Conservation (phyloP, 2,888 invertebrate species). For the Agonopterix arenella region DNA sequence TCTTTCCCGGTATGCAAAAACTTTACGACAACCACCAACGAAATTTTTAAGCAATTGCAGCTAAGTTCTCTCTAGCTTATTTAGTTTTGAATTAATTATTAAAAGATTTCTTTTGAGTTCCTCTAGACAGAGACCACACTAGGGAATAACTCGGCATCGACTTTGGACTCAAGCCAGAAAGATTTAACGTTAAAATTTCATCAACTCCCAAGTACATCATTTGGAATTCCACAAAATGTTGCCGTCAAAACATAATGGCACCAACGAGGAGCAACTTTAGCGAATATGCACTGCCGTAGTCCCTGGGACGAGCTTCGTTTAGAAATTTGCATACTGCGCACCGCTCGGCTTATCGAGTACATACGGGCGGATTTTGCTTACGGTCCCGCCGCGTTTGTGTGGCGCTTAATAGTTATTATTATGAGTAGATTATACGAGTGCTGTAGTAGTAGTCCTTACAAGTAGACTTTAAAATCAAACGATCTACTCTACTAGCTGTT, state of each 20-base stretch:
- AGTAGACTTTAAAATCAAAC: too few species aligned
- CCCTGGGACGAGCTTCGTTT: constrained; percentile 17
- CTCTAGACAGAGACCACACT: constrained; percentile 11
- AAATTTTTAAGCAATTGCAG: too few species aligned
- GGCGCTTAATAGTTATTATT: background rate
- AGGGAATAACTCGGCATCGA: constrained; percentile 10
- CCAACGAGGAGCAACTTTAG: constrained; percentile 7
- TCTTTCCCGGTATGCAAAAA: too few species aligned
- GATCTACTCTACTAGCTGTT: too few species aligned
- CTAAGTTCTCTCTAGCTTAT: too few species aligned
- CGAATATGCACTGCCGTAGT: constrained; percentile 5
- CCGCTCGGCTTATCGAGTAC: constrained; percentile 5
- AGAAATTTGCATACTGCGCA: constrained; percentile 19
- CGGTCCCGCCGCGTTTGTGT: background rate
- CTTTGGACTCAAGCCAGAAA: constrained; percentile 1
- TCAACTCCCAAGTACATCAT: constrained; percentile 7
- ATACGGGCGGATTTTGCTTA: constrained; percentile 1
- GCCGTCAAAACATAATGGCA: constrained; percentile 10
- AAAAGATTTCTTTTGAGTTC: too few species aligned
- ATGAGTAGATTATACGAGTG: background rate
- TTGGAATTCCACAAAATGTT: constrained; percentile 8
- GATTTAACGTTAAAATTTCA: constrained; percentile 3
- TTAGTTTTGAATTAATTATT: too few species aligned
- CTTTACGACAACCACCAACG: too few species aligned
- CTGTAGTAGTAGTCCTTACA: too few species aligned